These are phyloP conservation scores for Ammodramus savannarum DNA, from an alignment of 2,113 vertebrate genomes.

Conservation along the genomic window DNA sequence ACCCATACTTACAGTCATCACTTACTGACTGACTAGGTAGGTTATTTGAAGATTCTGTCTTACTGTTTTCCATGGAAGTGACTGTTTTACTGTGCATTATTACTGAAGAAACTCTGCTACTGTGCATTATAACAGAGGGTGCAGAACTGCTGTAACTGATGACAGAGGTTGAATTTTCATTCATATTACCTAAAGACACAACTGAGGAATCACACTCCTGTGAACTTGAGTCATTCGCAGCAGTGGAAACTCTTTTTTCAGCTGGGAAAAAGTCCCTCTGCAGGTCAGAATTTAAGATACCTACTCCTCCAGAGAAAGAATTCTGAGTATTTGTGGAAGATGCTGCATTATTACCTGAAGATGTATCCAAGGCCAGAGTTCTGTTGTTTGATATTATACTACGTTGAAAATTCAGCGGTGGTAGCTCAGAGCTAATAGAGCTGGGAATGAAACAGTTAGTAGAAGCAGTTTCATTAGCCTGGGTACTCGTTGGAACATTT, in stretches of 20 bases:
- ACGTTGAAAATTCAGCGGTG: slow-evolving; percentile 76
- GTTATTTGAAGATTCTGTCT: not conserved
- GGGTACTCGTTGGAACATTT: slow-evolving; percentile 61
- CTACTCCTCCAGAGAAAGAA: slow-evolving; percentile 51
- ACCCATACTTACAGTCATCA: slow-evolving; percentile 34
- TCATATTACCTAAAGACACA: slow-evolving; percentile 31
- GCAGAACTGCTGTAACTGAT: slow-evolving; percentile 77
- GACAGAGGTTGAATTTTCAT: slow-evolving; percentile 73
- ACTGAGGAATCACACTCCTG: slow-evolving; percentile 4
- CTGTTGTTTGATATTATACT: slow-evolving; percentile 56
- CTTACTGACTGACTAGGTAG: not conserved
- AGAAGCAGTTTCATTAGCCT: slow-evolving; percentile 58
- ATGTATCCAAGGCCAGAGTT: slow-evolving; percentile 43
- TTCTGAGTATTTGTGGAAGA: slow-evolving; percentile 38
- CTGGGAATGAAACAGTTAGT: slow-evolving; percentile 61
- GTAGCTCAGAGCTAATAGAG: slow-evolving; percentile 70
- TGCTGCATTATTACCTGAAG: slow-evolving; percentile 38
- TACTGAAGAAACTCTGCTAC: slow-evolving; percentile 77
- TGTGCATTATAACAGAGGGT: slow-evolving; percentile 80
- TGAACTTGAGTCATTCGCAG: not conserved
- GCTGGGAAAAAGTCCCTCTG: slow-evolving; percentile 49
- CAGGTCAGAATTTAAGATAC: slow-evolving; percentile 54
- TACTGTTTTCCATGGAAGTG: slow-evolving; percentile 36
- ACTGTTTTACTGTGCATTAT: slow-evolving; percentile 74
- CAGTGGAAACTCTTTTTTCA: slow-evolving; percentile 42